Evolutionary conservation across 2,797 vertebrate genomes (phyloP).

Genomic region (Prunella strophiata): DNA sequence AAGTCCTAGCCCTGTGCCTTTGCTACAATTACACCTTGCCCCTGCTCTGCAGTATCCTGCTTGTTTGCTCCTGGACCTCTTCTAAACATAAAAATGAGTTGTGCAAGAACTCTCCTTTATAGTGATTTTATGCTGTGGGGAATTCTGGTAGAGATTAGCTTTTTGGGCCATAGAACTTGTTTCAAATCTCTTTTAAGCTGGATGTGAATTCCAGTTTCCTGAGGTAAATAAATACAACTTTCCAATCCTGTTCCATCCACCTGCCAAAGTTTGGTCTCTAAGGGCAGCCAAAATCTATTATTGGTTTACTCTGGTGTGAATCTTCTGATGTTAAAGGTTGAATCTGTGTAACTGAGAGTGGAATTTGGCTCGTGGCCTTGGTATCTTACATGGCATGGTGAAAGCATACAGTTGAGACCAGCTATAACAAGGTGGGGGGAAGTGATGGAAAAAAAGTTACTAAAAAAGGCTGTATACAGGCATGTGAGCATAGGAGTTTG

Average conservation of each 20-base stretch:
- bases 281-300: slow-evolving; percentile 56
- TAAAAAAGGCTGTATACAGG: background rate
- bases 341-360: slow-evolving; percentile 1
- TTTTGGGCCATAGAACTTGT: slow-evolving; percentile 1
- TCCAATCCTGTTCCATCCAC: background rate
- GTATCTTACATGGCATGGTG: background rate
- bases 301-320: slow-evolving; percentile 25
- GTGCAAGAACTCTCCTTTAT: background rate
- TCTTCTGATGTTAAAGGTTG: slow-evolving; percentile 2
- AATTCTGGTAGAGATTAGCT: slow-evolving; percentile 10
- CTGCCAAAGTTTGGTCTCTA: background rate
- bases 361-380: slow-evolving; percentile 37
- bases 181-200: slow-evolving; percentile 9
- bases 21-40: background rate
- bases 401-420: background rate
- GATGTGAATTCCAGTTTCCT: slow-evolving; percentile 10
- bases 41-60: background rate
- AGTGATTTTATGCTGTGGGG: background rate
- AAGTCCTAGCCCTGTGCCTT: background rate
- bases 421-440: background rate
- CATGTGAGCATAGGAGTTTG: background rate
- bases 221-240: slow-evolving; percentile 28
- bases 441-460: background rate
- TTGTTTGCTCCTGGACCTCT: background rate
- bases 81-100: background rate